Evolutionary conservation across 2,888 invertebrate species (phyloP).

Genomic region (Drosophila anomelani): DNA sequence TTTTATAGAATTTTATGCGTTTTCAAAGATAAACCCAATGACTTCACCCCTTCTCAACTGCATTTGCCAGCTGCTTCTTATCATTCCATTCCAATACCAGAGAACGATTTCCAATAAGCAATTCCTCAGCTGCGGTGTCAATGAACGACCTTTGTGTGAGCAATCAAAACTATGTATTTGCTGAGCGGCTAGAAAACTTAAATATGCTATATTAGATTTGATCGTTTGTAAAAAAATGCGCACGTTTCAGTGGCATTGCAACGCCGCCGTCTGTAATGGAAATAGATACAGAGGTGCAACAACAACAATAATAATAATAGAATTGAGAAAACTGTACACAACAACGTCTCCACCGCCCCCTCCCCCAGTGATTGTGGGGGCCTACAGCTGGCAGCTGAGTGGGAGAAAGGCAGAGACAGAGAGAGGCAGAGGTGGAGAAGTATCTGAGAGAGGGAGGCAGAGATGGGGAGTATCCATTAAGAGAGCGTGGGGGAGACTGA

Average conservation of each 20-base stretch:
- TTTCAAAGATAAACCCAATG: no score
- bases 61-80: conserved; percentile 5
- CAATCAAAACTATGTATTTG: conserved; percentile 17
- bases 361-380: conserved; percentile 27
- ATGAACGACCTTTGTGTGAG: conserved; percentile 74
- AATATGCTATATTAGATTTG: conserved; percentile 39
- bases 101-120: conserved; percentile 36
- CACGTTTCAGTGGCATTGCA: conserved; percentile 50
- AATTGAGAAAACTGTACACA: conserved; percentile 74
- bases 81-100: conserved; percentile 34
- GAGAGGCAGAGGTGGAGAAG: conserved; percentile 4
- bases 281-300: conserved; percentile 3
- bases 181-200: conserved; percentile 40
- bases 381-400: conserved; percentile 66
- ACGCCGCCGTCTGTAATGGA: conserved; percentile 45
- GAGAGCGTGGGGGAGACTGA: conserved; percentile 8
- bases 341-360: conserved; percentile 22
- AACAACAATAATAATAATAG: conserved; percentile 54
- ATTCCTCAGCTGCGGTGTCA: conserved; percentile 53
- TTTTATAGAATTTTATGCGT: no score
- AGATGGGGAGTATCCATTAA: conserved; percentile 6
- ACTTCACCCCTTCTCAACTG: neutral
- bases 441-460: neutral
- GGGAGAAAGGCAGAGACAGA: conserved; percentile 24
- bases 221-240: conserved; percentile 56